Percentiles rank a stretch among this genome's conserved stretches.
phyloP scores from a whole-genome alignment of 2,113 vertebrate species.

The Bambusicola thoracicus region DNA sequence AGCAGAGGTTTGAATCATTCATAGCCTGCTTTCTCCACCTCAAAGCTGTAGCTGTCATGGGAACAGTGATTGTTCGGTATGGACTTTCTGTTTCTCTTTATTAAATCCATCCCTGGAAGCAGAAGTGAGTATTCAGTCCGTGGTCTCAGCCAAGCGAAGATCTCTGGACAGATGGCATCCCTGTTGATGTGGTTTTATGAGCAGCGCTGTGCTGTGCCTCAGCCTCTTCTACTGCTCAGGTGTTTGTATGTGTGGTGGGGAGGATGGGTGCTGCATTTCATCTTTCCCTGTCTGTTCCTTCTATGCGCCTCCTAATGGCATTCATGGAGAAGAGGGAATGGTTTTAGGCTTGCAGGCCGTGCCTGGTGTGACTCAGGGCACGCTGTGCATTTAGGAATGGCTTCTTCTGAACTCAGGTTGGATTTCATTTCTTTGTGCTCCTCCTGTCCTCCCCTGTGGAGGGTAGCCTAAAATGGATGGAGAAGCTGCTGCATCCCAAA shows the following conservation, averaged over 20 bases:
- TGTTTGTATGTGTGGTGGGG: not conserved
- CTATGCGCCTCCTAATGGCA: fast-evolving
- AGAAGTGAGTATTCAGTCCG: not conserved
- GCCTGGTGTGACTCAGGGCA: not conserved
- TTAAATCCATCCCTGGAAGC: not conserved
- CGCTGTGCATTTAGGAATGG: not conserved
- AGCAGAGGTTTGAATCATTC: conserved; percentile 69
- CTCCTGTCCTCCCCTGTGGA: not conserved
- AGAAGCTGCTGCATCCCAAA: not conserved
- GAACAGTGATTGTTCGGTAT: not conserved
- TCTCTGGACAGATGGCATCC: not conserved
- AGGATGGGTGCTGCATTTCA: not conserved
- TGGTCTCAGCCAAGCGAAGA: not conserved
- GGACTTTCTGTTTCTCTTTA: not conserved
- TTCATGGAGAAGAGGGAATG: not conserved
- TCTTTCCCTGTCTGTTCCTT: not conserved
- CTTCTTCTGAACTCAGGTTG: fast-evolving
- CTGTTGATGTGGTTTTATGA: not conserved
- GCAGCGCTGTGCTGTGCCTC: not conserved
- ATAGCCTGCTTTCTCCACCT: conserved; percentile 39
- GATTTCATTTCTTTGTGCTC: not conserved
- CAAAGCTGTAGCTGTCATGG: conserved; percentile 37
- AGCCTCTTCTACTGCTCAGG: not conserved
- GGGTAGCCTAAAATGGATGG: not conserved
- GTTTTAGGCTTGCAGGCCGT: not conserved